A percentile compares a stretch with the other conserved stretches of the same genome.
These are phyloP conservation scores for Actinostola sp. DNA, from an alignment of 92 coral and sea anemone species.

Conservation along the genomic window DNA sequence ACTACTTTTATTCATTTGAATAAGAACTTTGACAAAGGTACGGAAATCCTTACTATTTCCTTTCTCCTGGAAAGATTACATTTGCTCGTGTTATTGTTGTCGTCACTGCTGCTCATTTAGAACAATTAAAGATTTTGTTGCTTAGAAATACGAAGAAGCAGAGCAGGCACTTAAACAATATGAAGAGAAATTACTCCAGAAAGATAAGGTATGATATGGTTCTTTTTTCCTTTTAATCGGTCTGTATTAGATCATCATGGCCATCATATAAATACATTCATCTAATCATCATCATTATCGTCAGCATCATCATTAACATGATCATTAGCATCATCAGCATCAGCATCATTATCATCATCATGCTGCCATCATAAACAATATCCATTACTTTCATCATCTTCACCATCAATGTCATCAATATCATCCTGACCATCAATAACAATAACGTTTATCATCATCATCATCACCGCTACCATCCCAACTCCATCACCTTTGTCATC, in stretches of 20 bases:
- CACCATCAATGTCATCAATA: not conserved
- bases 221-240: not conserved
- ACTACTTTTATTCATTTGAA: no score
- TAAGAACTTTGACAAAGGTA: slow-evolving; percentile 84
- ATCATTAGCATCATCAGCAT: not conserved
- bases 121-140: no score
- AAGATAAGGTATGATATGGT: slow-evolving; percentile 71
- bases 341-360: not conserved
- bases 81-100: no score
- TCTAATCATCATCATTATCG: not conserved
- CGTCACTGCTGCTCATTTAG: no score
- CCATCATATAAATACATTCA: not conserved
- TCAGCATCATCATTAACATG: not conserved
- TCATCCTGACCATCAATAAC: no score
- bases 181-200: slow-evolving; percentile 85
- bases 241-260: not conserved
- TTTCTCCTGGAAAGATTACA: no score
- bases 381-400: not conserved
- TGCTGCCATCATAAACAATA: no score
- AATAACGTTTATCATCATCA: no score
- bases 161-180: slow-evolving; percentile 84
- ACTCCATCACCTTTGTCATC: no score
- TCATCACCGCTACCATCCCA: no score
- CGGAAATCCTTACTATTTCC: not conserved
- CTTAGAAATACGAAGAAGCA: slow-evolving; percentile 75